Percentiles rank a stretch among this genome's conserved stretches.
These are phyloP conservation scores for Hetaerina americana DNA, from an alignment of 1,140 invertebrate genomes.

Conservation along the genomic window DNA sequence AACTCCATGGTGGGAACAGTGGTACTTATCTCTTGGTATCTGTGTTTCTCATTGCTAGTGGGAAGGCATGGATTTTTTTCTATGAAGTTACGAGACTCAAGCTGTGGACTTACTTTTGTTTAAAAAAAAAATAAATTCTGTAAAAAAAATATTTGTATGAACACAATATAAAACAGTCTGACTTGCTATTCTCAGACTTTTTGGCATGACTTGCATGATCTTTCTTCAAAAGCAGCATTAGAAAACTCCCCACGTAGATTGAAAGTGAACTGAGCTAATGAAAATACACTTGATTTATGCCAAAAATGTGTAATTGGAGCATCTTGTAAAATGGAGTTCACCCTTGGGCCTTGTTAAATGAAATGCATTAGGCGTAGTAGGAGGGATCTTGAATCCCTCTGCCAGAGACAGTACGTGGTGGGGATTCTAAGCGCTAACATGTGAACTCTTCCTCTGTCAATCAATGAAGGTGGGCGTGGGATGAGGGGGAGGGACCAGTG, in stretches of 20 bases:
- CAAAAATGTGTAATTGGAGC: not conserved
- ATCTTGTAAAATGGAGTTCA: not conserved
- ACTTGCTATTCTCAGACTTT: not conserved
- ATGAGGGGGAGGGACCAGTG: not conserved
- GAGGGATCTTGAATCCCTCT: not conserved
- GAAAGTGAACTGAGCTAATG: no score
- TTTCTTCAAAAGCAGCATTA: not conserved
- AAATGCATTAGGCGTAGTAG: not conserved
- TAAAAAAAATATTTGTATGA: no score
- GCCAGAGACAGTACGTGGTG: not conserved
- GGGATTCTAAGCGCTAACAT: not conserved
- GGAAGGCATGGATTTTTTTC: no score
- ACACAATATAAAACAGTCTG: no score
- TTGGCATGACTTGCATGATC: not conserved
- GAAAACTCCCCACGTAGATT: not conserved
- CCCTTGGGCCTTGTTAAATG: not conserved
- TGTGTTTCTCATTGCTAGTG: no score
- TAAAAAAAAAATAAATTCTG: no score
- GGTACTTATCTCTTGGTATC: no score
- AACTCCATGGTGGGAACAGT: no score
- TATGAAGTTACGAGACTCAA: not conserved
- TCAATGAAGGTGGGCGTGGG: not conserved
- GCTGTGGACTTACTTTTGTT: not conserved
- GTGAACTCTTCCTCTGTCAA: not conserved
- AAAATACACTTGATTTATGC: not conserved